These are phyloP conservation scores for Myopa testacea DNA, from an alignment of 2,888 invertebrate genomes.

Conservation along the genomic window DNA sequence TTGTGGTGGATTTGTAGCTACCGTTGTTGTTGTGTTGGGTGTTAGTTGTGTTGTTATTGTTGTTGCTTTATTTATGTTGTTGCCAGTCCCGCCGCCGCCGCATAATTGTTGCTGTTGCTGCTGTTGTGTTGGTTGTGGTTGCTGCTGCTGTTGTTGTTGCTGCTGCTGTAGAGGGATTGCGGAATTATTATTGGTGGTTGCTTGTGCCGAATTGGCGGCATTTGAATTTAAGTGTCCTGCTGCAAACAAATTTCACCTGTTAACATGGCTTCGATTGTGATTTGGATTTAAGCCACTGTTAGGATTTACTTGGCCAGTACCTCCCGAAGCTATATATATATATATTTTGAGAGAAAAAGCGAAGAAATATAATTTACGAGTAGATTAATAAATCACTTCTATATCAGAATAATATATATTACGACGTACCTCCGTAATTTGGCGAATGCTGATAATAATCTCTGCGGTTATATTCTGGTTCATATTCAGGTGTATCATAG, in stretches of 20 bases:
- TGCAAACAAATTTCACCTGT: conserved; percentile 67
- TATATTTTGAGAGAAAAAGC: not conserved
- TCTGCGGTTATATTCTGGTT: conserved; percentile 64
- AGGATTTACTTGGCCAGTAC: conserved; percentile 56
- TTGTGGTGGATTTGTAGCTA: conserved; percentile 42
- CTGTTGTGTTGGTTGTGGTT: conserved; percentile 29
- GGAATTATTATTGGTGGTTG: conserved; percentile 44
- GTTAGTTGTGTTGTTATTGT: not conserved
- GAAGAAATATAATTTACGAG: conserved; percentile 11
- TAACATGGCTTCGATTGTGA: conserved; percentile 67
- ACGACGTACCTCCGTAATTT: conserved; percentile 61
- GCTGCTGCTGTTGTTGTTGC: conserved; percentile 42
- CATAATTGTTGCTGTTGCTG: conserved; percentile 20
- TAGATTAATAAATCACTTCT: conserved; percentile 12
- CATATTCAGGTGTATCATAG: conserved; percentile 66
- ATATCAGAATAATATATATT: conserved; percentile 1
- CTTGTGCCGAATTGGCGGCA: conserved; percentile 49
- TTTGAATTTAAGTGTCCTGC: conserved; percentile 54
- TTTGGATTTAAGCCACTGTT: conserved; percentile 63
- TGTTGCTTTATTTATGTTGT: conserved; percentile 25
- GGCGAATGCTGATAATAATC: conserved; percentile 68
- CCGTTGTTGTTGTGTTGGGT: conserved; percentile 34
- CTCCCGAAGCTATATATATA: conserved; percentile 47
- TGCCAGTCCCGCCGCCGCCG: conserved; percentile 30
- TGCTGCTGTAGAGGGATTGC: conserved; percentile 45